A percentile compares a stretch with the other conserved stretches of the same genome.
phyloP scores from a whole-genome alignment of 2,113 vertebrate species.

The Perccottus glenii region DNA sequence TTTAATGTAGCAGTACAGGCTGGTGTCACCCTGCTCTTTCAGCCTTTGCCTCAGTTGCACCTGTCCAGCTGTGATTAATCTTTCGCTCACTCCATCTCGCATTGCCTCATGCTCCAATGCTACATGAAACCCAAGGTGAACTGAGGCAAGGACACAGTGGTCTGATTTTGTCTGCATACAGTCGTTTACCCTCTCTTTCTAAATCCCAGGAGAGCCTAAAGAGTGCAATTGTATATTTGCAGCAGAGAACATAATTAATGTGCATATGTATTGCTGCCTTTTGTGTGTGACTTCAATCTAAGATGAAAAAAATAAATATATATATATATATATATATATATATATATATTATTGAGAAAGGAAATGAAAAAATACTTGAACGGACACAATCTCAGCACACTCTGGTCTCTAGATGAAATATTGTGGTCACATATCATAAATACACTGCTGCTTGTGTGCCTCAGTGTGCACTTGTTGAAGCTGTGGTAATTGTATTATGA shows the following conservation, averaged over 20 bases:
- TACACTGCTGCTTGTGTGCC: constrained; percentile 20
- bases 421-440: constrained; percentile 39
- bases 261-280: constrained; percentile 13
- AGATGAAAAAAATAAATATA: constrained; percentile 26
- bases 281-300: constrained; percentile 15
- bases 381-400: constrained; percentile 7
- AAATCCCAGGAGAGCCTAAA: constrained; percentile 21
- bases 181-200: neutral
- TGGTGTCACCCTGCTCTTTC: constrained; percentile 24
- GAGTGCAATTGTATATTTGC: constrained; percentile 22
- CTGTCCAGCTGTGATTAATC: constrained; percentile 59
- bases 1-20: constrained; percentile 33
- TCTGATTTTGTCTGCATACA: constrained; percentile 25
- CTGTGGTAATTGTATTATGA: constrained; percentile 36
- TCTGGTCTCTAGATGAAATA: constrained; percentile 23
- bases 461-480: constrained; percentile 6
- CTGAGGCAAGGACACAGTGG: constrained; percentile 29
- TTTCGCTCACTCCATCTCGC: constrained; percentile 3
- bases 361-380: constrained; percentile 24
- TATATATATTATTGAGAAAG: no score
- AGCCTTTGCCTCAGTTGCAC: constrained; percentile 30
- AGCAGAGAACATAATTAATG: neutral
- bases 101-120: constrained; percentile 24
- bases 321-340: no score
- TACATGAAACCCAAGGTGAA: constrained; percentile 50